Percentiles rank a stretch among this genome's conserved stretches.
Evolutionary conservation across 2,113 vertebrate genomes (phyloP).

Genomic region (Pelmatolapia mariae): DNA sequence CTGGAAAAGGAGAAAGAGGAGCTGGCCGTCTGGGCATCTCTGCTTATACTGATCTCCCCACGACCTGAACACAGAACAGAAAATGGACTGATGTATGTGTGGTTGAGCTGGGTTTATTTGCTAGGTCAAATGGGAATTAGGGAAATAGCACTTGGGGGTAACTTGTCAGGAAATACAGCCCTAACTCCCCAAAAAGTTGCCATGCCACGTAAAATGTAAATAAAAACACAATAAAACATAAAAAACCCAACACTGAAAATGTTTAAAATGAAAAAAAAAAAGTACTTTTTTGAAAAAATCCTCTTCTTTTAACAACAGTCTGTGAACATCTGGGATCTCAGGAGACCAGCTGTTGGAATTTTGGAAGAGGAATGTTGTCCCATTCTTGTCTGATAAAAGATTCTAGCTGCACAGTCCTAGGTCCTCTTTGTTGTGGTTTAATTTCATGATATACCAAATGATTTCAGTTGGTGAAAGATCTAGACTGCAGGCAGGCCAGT

Average conservation of each 20-base stretch:
- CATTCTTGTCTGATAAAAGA: not conserved
- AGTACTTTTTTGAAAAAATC: accelerated
- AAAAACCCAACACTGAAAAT: not conserved
- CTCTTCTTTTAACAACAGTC: not conserved
- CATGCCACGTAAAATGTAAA: not conserved
- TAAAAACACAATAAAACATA: not conserved
- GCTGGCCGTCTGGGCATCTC: not conserved
- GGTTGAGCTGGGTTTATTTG: not conserved
- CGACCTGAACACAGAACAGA: not conserved
- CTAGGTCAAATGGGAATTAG: accelerated
- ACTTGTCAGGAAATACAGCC: not conserved
- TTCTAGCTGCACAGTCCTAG: not conserved
- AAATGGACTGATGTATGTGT: not conserved
- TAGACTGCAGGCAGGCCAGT: not conserved
- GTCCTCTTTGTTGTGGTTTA: not conserved
- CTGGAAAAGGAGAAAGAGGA: not conserved
- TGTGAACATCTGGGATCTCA: not conserved
- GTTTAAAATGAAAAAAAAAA: not conserved
- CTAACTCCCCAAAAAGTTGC: not conserved
- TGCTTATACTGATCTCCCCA: not conserved
- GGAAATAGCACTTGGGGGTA: not conserved
- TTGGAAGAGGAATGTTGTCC: not conserved
- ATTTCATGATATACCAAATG: not conserved
- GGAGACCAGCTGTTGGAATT: not conserved
- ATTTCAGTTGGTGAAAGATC: not conserved